A percentile compares a stretch with the other conserved stretches of the same genome.
phyloP scores from a whole-genome alignment of 2,797 vertebrate species.

The Schizothorax lantsangensis region DNA sequence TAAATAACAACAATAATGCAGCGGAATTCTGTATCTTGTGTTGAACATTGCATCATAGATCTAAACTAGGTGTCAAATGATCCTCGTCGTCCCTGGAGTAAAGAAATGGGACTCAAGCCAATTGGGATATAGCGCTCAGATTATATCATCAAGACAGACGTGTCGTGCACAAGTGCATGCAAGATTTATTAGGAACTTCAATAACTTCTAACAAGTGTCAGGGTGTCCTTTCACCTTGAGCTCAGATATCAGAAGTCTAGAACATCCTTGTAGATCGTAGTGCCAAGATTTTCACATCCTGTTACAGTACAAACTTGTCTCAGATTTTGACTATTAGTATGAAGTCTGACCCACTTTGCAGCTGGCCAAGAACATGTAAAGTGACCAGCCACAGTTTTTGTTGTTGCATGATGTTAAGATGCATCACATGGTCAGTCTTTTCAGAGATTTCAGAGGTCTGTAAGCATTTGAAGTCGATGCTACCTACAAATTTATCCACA shows the following conservation, averaged over 20 bases:
- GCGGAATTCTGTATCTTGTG: background rate
- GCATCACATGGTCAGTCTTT: background rate
- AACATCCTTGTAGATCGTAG: background rate
- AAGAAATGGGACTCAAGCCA: background rate
- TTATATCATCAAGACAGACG: conserved; percentile 20
- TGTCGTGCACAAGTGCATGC: background rate
- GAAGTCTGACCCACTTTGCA: background rate
- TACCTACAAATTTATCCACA: background rate
- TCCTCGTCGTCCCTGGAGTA: background rate
- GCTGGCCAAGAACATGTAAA: background rate
- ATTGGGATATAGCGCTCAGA: background rate
- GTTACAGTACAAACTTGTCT: background rate
- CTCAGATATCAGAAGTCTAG: conserved; percentile 38
- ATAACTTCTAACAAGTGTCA: background rate
- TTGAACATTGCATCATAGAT: background rate
- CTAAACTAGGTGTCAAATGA: background rate
- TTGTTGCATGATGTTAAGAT: background rate
- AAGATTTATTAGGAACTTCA: conserved; percentile 18
- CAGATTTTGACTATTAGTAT: background rate
- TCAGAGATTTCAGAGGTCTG: background rate
- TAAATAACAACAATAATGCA: background rate
- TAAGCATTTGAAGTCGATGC: background rate
- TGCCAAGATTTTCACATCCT: background rate
- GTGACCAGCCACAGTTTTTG: background rate
- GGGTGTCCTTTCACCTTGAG: conserved; percentile 42